Evolutionary conservation across 2,113 vertebrate species (phyloP).

Genomic region (Nansenia antarctica): DNA sequence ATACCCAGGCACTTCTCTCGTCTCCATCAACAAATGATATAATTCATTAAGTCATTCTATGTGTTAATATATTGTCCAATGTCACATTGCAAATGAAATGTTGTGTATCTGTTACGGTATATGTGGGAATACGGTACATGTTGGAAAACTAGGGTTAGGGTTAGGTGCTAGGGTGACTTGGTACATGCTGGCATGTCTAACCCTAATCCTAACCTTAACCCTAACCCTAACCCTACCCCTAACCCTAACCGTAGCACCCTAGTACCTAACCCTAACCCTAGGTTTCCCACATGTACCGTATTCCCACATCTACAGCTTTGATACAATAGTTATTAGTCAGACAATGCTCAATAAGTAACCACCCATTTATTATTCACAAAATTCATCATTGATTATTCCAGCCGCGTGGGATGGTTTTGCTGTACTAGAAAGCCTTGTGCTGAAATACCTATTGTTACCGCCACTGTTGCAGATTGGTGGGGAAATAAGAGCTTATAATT

Average conservation of each 20-base stretch:
- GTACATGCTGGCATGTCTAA: too few relatives aligned
- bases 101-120: too few relatives aligned
- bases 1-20: neutral
- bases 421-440: neutral
- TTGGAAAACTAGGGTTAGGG: too few relatives aligned
- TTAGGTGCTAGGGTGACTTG: too few relatives aligned
- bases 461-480: neutral
- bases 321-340: neutral
- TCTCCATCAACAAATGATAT: neutral
- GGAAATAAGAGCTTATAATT: neutral
- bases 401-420: neutral
- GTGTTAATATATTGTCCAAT: neutral
- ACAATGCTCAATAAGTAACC: neutral
- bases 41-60: neutral
- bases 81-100: neutral
- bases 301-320: neutral
- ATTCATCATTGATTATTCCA: neutral
- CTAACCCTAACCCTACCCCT: too few relatives aligned
- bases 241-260: too few relatives aligned
- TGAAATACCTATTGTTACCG: neutral
- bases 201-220: too few relatives aligned
- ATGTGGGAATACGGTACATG: too few relatives aligned
- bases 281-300: too few relatives aligned
- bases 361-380: neutral
- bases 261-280: too few relatives aligned